phyloP scores from a whole-genome alignment of 2,113 vertebrate genomes.

The human region DNA sequence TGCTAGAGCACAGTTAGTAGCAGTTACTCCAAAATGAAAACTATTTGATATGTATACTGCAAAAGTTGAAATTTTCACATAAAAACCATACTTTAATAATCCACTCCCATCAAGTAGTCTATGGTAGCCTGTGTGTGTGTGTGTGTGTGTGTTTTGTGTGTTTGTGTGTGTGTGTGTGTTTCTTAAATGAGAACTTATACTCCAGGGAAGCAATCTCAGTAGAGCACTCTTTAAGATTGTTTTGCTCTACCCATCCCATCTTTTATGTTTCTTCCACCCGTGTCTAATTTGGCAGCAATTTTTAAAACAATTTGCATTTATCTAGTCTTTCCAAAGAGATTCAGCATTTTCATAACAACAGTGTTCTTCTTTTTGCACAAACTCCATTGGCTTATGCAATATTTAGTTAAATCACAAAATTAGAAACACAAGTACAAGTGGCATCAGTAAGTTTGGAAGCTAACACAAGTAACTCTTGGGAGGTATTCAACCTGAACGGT shows the following conservation, averaged over 20 bases:
- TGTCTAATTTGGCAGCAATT: constrained; percentile 49
- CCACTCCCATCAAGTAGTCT: neutral
- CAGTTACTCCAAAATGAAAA: constrained; percentile 35
- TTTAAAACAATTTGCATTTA: constrained; percentile 45
- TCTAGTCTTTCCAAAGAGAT: constrained; percentile 32
- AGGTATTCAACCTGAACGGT: neutral
- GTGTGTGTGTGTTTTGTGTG: too few relatives aligned
- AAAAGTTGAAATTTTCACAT: constrained; percentile 1
- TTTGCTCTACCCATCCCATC: constrained; percentile 1
- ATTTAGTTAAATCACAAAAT: constrained; percentile 34
- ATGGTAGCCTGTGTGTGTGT: neutral
- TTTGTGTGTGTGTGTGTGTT: neutral
- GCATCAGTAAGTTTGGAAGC: neutral
- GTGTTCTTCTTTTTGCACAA: constrained; percentile 46
- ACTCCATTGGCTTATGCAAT: neutral
- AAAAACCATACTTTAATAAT: constrained; percentile 22
- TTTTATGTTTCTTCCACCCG: constrained; percentile 20
- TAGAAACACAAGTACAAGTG: constrained; percentile 13
- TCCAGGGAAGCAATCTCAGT: neutral
- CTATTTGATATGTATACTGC: neutral
- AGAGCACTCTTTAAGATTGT: neutral
- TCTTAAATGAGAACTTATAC: neutral
- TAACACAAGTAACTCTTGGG: neutral
- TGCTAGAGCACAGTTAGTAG: neutral
- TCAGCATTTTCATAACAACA: constrained; percentile 55